These are phyloP conservation scores for Neelides sp. DNA, from an alignment of 1,140 invertebrate species.

Conservation along the genomic window DNA sequence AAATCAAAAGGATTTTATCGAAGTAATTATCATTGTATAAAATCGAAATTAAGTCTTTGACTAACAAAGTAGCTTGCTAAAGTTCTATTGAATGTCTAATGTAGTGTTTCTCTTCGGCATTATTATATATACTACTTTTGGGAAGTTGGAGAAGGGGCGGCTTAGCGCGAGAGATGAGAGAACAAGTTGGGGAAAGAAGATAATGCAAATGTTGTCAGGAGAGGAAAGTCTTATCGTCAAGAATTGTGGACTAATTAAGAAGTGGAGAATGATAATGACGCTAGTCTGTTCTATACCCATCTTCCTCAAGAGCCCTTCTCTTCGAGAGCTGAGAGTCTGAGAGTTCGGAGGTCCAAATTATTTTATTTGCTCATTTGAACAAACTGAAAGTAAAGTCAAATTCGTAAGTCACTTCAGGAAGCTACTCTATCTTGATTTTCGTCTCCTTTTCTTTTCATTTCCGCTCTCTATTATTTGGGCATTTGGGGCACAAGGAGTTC, in stretches of 20 bases:
- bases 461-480: not conserved
- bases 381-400: not conserved
- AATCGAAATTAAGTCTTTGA: too few species aligned
- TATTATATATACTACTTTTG: too few species aligned
- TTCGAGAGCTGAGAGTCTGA: not conserved
- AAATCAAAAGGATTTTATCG: too few species aligned
- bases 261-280: not conserved
- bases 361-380: too few species aligned
- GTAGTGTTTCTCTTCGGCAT: too few species aligned
- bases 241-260: not conserved
- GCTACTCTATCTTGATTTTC: not conserved
- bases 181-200: too few species aligned
- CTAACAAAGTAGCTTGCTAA: too few species aligned
- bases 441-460: not conserved
- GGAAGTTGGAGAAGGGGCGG: too few species aligned
- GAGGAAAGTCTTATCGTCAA: not conserved
- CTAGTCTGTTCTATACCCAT: slow-evolving; percentile 4
- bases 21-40: too few species aligned
- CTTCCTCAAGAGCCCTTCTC: slow-evolving; percentile 7
- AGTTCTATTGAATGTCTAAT: too few species aligned
- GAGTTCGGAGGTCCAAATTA: not conserved
- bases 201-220: too few species aligned
- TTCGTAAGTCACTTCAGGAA: not conserved
- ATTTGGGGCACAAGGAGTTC: slow-evolving; percentile 8
- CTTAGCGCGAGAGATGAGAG: too few species aligned